Evolutionary conservation across 2,888 invertebrate species (phyloP), one percentile per base, ranked within the genome.

Genomic region (Acleris literana): DNA sequence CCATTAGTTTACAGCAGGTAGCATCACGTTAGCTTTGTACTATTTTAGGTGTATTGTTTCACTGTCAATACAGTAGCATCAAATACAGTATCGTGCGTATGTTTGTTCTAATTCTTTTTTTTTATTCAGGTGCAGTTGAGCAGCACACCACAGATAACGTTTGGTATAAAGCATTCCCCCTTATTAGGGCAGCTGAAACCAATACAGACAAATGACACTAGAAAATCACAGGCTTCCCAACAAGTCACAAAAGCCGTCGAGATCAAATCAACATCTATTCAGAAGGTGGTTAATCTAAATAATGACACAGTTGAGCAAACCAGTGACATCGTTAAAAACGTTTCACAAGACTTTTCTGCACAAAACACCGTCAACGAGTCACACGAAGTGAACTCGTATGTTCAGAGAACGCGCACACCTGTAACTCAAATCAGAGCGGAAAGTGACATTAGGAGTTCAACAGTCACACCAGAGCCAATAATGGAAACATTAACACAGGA

Each of bases 131-230:
- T 89, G 74, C 88, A 87, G 72, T 66, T 85, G 5, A 87, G 71
- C 65, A 88, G 78, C 74, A 85, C 88, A 17, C 91, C 90, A 25
- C 90, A 91, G 72, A 92, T 92, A 77, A 96, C 96, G 70, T 97
- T 97, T 79, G 97, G 97, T 72, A 97, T 97, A 77, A 96, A 96
- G 85, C 97, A 97, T 87, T 97, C 97, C n/a, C 96, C 95, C 18
- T 95, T 95, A 77, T 93, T 94, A 72, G 94, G 94, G 17, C 93
- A 93, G 72, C 74, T 93, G 18, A 91, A 83, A 76, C 87, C 85
- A 7, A 79, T 90, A 52, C 76, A 85, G 17, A 74, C 82, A 20
- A 51, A 44, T 17, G 44, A 63, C 18, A 57, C 29, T 2, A 66
- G 33, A 16, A 52, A 61, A 39, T 18, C 48, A 25, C 61, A 57